These are phyloP conservation scores for Phaethon lepturus DNA, from an alignment of 2,113 vertebrate genomes.

Conservation along the genomic window DNA sequence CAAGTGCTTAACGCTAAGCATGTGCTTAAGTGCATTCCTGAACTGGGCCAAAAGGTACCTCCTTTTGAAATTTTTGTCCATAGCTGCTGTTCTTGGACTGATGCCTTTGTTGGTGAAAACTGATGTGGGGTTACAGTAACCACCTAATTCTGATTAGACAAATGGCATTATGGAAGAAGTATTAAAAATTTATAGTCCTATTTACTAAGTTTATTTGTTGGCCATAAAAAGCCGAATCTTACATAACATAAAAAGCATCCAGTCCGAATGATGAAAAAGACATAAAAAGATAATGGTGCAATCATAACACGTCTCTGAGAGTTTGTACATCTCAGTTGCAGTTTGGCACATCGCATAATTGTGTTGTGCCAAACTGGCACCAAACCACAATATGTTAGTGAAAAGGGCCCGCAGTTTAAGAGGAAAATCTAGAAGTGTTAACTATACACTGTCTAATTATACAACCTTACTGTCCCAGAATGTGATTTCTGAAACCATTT, in stretches of 20 bases:
- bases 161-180: slow-evolving; percentile 68
- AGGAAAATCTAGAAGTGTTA: slow-evolving; percentile 80
- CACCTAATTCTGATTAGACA: slow-evolving; percentile 73
- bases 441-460: slow-evolving; percentile 83
- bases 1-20: neutral
- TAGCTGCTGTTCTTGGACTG: slow-evolving; percentile 46
- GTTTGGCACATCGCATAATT: slow-evolving; percentile 70
- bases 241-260: slow-evolving; percentile 66
- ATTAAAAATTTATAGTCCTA: slow-evolving; percentile 83
- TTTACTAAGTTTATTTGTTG: slow-evolving; percentile 76
- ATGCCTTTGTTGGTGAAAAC: slow-evolving; percentile 65
- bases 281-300: slow-evolving; percentile 75
- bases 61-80: slow-evolving; percentile 35
- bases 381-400: slow-evolving; percentile 76
- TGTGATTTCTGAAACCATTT: slow-evolving; percentile 81
- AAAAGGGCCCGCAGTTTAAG: slow-evolving; percentile 77
- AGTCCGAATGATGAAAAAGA: slow-evolving; percentile 77
- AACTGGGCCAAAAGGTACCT: slow-evolving; percentile 28
- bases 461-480: slow-evolving; percentile 82
- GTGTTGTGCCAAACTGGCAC: slow-evolving; percentile 77
- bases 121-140: slow-evolving; percentile 12
- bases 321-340: slow-evolving; percentile 72
- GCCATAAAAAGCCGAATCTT: slow-evolving; percentile 74
- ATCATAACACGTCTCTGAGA: slow-evolving; percentile 72
- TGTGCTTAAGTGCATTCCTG: slow-evolving; percentile 54